These are phyloP conservation scores for Lasioglossum oenotherae DNA, from an alignment of 2,888 invertebrate genomes.

Conservation along the genomic window DNA sequence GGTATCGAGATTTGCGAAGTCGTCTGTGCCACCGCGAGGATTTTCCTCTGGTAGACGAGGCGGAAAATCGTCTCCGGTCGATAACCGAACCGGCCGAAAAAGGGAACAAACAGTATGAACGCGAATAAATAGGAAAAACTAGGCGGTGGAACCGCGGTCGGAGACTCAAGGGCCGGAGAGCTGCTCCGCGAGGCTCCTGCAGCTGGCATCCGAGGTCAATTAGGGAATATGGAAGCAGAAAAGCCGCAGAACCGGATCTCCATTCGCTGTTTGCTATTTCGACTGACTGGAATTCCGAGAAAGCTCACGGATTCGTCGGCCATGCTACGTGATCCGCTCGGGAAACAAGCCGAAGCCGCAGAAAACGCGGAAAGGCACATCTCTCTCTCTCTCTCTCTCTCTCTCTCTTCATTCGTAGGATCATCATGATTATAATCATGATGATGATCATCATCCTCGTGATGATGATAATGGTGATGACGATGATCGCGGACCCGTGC, in stretches of 20 bases:
- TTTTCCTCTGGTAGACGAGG: neutral
- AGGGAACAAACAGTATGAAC: neutral
- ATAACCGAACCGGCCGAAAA: neutral
- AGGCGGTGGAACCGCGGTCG: neutral
- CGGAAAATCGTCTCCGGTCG: conserved; percentile 7
- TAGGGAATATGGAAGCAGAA: conserved; percentile 8
- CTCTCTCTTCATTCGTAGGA: neutral
- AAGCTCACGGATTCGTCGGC: neutral
- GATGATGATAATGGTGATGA: neutral
- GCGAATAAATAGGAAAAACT: conserved; percentile 7
- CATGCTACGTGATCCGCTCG: conserved; percentile 5
- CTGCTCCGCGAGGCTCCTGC: neutral
- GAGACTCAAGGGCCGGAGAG: neutral
- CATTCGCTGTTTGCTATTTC: conserved; percentile 7
- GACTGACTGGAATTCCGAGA: conserved; percentile 11
- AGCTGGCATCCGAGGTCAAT: conserved; percentile 13
- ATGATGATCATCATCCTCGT: neutral
- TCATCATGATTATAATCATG: neutral
- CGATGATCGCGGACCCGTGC: neutral
- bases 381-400: neutral
- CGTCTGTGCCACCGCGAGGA: neutral
- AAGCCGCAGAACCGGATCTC: conserved; percentile 12
- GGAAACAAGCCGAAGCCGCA: conserved; percentile 1
- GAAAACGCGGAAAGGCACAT: conserved; percentile 21
- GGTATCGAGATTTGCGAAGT: neutral